These are phyloP conservation scores for Molossus molossus DNA, from an alignment of 2,797 vertebrate genomes.

Conservation along the genomic window DNA sequence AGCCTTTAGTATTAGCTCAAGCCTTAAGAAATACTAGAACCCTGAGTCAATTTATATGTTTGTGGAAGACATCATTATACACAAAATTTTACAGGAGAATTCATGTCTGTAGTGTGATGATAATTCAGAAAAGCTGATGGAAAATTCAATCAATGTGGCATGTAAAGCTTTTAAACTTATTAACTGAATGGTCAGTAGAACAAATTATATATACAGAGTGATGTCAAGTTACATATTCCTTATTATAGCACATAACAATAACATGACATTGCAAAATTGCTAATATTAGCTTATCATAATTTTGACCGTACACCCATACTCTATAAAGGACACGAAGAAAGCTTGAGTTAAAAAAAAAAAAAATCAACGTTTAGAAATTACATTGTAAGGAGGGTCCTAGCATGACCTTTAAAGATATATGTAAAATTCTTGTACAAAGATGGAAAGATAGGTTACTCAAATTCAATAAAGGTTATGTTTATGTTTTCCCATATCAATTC, in stretches of 20 bases:
- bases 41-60: neutral
- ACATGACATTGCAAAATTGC: constrained; percentile 41
- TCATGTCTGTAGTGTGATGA: constrained; percentile 24
- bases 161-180: constrained; percentile 44
- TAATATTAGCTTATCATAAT: constrained; percentile 45
- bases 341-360: neutral
- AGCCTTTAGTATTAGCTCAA: constrained; percentile 65
- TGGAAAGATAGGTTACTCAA: neutral
- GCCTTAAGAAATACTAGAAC: constrained; percentile 61
- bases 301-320: neutral
- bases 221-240: constrained; percentile 42
- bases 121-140: constrained; percentile 43
- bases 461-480: constrained; percentile 32
- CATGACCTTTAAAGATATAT: neutral
- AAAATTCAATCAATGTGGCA: constrained; percentile 27
- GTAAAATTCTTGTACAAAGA: constrained; percentile 30
- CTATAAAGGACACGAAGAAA: constrained; percentile 49
- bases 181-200: constrained; percentile 1
- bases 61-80: neutral
- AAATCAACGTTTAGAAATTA: neutral
- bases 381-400: neutral
- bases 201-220: constrained; percentile 60
- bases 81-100: constrained; percentile 19
- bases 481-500: constrained; percentile 29
- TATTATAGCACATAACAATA: neutral